phyloP scores from a whole-genome alignment of 2,888 invertebrate species.

The Sinhomidia bicolor region DNA sequence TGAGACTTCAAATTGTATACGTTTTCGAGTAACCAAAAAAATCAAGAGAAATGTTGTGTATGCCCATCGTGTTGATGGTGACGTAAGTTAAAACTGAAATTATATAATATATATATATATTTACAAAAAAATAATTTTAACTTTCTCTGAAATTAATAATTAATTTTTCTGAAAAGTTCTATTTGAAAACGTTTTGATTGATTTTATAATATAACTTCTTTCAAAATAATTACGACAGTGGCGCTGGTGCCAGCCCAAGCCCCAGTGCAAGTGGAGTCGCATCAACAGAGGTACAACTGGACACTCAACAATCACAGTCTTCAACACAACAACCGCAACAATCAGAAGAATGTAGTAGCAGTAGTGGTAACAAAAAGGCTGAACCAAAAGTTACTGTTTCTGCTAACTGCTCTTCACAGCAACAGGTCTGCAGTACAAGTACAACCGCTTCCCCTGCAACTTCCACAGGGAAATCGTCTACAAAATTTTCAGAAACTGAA shows the following conservation, averaged over 20 bases:
- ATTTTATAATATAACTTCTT: not conserved
- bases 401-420: conserved; percentile 69
- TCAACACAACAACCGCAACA: conserved; percentile 40
- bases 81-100: conserved; percentile 66
- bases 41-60: conserved; percentile 52
- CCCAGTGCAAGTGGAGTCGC: conserved; percentile 61
- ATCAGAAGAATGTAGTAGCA: conserved; percentile 51
- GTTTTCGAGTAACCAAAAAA: not conserved
- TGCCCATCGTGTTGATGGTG: conserved; percentile 70
- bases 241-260: conserved; percentile 64
- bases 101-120: not conserved
- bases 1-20: not conserved
- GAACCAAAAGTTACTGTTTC: conserved; percentile 64
- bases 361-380: conserved; percentile 64
- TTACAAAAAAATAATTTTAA: no score
- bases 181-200: not conserved
- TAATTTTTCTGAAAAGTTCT: not conserved
- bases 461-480: conserved; percentile 58
- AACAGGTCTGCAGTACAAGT: conserved; percentile 61
- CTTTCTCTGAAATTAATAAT: conserved; percentile 7
- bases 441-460: conserved; percentile 65
- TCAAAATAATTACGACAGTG: not conserved
- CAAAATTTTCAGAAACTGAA: conserved; percentile 70
- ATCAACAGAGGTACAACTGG: conserved; percentile 28
- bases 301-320: conserved; percentile 5